Evolutionary conservation across 1,140 invertebrate genomes (phyloP), one percentile per base, ranked within the genome.

Genomic region (Drosophila ficusphila): DNA sequence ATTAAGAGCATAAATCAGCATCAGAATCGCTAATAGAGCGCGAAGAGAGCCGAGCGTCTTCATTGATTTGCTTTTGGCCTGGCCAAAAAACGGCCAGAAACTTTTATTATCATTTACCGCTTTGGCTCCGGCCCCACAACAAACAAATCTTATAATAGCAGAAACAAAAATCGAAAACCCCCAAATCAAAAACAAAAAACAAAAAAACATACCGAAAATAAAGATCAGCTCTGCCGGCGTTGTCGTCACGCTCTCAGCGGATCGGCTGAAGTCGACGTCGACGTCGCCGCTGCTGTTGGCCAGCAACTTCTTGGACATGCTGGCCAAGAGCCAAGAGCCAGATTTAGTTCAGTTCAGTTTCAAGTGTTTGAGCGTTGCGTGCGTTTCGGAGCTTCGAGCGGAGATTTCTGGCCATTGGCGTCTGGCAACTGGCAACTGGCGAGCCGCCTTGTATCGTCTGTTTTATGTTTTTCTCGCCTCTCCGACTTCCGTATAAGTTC

Each of bases 271-370:
- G 65, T 77, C 27, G 39, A 41, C 44, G 42, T 34, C 39, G 38
- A 31, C 41, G 62, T 56, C 36, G 48, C 33, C 29, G 76, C 57
- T 52, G 76, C 82, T 83, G 78, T 72, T 72, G 77, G 77, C 83
- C 89, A 90, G 83, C 89, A 90, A 90, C 89, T 90, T 90, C 89
- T 90, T 90, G 89, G 89, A 90, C 89, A 90, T 86, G 89, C 81
- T 88, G 77, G 76, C 79, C 82, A 74, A 88, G 81, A 82, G 76
- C 79, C 82, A 74, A 88, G 81, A 82, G 83, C 81, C 68, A 90
- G 79, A 90, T 90, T 90, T 90, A 85, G 89, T 90, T 90, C 89
- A 89, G 85, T 90, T 90, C 79, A 89, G 85, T 90, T 89, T 90
- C 83, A 86, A 90, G 89, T 90, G 89, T 90, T 89, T 88, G 77